Evolutionary conservation across 37 sponge, comb jelly and placozoan genomes (phyloP), one percentile per base, ranked within the genome.

Genomic region (Axinella damicornis): DNA sequence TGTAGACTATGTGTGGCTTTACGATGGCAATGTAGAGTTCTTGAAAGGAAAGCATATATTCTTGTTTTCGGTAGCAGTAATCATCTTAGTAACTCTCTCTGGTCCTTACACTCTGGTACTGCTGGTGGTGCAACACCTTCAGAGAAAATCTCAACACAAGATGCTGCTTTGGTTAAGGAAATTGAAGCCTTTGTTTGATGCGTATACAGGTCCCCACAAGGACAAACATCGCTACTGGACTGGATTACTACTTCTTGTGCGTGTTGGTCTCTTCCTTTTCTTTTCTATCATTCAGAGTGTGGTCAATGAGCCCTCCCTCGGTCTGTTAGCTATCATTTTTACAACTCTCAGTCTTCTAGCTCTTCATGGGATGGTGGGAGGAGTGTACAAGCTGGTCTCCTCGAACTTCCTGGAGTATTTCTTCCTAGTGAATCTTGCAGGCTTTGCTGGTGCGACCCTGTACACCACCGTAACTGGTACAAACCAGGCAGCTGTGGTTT

Each of bases 21-120:
- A 62, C 25, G 83, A 83, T 72, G 63, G 53, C 17, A 83, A 56
- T 36, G 40, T 83, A 1, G 14, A 53, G 37, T 83, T 59, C 41
- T 83, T 71, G n/a, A 22, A 41, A 38, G 36, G 37, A 30, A 35
- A 83, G 21, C 71, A 62, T 28, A 28, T 37, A 14, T 17, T 71
- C 28, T 31, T 71, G 21, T 22, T 83, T 35, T 54, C 71, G 15
- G 62, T 25, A 35, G 71, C 33, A 32, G 6, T 83, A 19, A 25
- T 83, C 2, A 34, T 83, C 31, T 6, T 83, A 37, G 22, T 83
- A 32, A 18, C 46, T 16, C 27, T 71, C 20, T 22, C 63, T 39
- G 25, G 4, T 25, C 83, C 83, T 5, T 73, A 60, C 71, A 83
- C 73, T 18, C 14, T 72, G 15, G 17, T 83, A 22, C 62, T 83